phyloP scores from a whole-genome alignment of 2,888 invertebrate genomes.

The Drosophila pseudotakahashii region DNA sequence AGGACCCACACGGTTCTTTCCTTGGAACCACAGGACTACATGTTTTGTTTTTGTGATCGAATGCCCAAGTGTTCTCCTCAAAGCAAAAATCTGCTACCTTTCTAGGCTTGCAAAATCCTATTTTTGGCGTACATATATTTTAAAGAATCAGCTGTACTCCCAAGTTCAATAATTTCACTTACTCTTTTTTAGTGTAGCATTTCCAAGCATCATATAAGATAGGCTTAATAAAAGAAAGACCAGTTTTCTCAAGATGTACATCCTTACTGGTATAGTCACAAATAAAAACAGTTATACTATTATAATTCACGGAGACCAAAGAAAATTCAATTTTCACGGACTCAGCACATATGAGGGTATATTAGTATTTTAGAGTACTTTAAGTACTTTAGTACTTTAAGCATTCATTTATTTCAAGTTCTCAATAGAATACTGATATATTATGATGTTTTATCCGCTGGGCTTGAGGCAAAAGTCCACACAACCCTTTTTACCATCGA shows the following conservation, averaged over 20 bases:
- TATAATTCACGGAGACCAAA: not conserved
- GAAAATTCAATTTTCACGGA: not conserved
- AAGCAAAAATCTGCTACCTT: not conserved
- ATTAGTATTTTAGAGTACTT: too few relatives aligned
- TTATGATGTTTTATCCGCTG: not conserved
- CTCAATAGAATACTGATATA: not conserved
- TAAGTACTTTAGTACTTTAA: too few relatives aligned
- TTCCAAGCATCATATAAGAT: too few relatives aligned
- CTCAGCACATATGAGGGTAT: not conserved
- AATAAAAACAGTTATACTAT: not conserved
- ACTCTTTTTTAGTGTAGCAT: not conserved
- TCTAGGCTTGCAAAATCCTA: not conserved
- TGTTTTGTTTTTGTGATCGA: not conserved
- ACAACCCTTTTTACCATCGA: constrained; percentile 31
- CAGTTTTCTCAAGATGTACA: not conserved
- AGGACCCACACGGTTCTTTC: not conserved
- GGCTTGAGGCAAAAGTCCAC: constrained; percentile 19
- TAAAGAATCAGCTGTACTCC: not conserved
- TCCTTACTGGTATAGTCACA: not conserved
- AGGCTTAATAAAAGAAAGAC: not conserved
- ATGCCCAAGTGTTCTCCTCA: not conserved
- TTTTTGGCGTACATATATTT: not conserved
- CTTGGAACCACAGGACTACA: not conserved
- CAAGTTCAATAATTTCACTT: not conserved
- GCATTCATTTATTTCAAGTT: not conserved